Conservation (phyloP, 2,888 invertebrate genomes). For the Cephus spinipes region DNA sequence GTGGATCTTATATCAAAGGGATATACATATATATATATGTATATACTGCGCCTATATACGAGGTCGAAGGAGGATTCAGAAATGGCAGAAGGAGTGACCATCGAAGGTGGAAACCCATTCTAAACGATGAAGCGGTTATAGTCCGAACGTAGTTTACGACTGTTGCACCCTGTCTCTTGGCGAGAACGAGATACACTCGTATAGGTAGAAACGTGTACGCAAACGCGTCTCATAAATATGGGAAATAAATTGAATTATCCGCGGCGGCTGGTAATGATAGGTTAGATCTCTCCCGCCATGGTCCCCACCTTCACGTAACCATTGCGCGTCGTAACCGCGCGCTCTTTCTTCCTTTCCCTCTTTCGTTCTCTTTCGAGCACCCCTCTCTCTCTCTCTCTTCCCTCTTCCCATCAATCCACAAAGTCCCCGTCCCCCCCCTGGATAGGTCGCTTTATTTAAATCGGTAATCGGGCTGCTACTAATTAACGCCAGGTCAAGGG, state of each 20-base stretch:
- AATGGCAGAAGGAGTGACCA: background rate
- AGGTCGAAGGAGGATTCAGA: background rate
- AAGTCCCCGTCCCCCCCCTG: background rate
- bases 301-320: slow-evolving; percentile 11
- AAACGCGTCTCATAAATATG: slow-evolving; percentile 41
- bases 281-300: slow-evolving; percentile 36
- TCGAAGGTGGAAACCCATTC: background rate
- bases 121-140: background rate
- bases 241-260: slow-evolving; percentile 57
- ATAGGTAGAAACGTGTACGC: background rate
- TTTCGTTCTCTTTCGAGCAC: background rate
- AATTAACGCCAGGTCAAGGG: slow-evolving; percentile 23
- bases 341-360: slow-evolving; percentile 17
- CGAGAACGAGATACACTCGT: background rate
- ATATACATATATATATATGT: background rate
- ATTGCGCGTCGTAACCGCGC: slow-evolving; percentile 12
- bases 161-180: background rate
- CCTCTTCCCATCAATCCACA: background rate
- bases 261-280: slow-evolving; percentile 51
- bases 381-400: background rate
- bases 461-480: slow-evolving; percentile 24
- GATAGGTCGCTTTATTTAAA: slow-evolving; percentile 19
- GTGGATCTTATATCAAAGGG: background rate
- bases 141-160: background rate
- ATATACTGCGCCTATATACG: background rate